Evolutionary conservation across 2,113 vertebrate genomes (phyloP), one percentile per base, ranked within the genome.

Genomic region (Parotia lawesii): DNA sequence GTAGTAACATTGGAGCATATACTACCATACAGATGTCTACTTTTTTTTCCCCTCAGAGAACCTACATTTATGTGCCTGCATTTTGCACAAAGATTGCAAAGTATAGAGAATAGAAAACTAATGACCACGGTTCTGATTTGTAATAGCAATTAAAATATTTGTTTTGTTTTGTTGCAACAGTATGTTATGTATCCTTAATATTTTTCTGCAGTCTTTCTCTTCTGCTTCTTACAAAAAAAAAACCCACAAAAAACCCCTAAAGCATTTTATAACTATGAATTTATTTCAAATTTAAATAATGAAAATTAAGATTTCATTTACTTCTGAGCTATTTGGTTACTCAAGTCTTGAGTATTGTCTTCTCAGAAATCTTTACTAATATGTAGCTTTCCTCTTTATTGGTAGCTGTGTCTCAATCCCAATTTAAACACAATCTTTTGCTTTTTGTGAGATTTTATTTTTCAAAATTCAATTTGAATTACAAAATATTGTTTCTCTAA

Each of bases 31-130:
- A 44, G 53, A 25, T 66, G 12, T 73, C 10, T 47, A 24, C 13
- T 9, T 40, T 29, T 13, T 10, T 10, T 2, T 2, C 1, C 11
- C 25, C 31, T 1, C 7, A 31, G n/a, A 80, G 11, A 48, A 11
- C 8, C 42, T 7, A 3, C 20, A 23, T 72, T 61, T 75, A 22
- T 56, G 8, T 75, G 19, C 29, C 45, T 56, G 2, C 60, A 16
- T 75, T 90, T 85, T 87, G 48, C 28, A 72, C 28, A 37, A 72
- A 64, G 15, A 40, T 48, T 75, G 37, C 9, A 10, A 85, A 76
- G 9, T 61, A 18, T 8, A 71, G 47, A 29, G 57, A 73, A 31
- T 8, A 65, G 40, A 79, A 88, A 82, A 35, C 9, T 28, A 27
- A 27, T 65, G 57, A 17, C 25, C 11, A 3, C 83, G 11, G 15